These are phyloP conservation scores for Dermatophagoides farinae DNA, from an alignment of 1,140 invertebrate species.

Conservation along the genomic window DNA sequence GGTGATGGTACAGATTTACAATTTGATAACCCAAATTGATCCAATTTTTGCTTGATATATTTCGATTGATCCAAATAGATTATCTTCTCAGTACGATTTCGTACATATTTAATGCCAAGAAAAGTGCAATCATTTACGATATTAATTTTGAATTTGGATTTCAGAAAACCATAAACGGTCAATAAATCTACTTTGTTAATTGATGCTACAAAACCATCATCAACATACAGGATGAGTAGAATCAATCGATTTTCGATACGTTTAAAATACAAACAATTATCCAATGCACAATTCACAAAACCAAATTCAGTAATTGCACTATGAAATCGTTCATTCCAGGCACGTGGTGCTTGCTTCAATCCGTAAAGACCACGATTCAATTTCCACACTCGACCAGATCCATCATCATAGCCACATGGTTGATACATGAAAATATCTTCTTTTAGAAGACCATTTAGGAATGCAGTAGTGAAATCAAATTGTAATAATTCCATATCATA, in stretches of 20 bases:
- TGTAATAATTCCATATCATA: neutral
- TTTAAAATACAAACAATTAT: constrained; percentile 10
- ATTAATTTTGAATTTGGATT: no score
- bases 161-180: no score
- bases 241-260: neutral
- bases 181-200: no score
- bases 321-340: constrained; percentile 24
- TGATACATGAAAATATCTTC: constrained; percentile 27
- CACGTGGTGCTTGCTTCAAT: constrained; percentile 26
- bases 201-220: constrained; percentile 13
- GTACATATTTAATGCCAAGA: no score
- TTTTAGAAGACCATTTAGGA: constrained; percentile 26
- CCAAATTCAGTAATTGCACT: neutral
- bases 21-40: no score
- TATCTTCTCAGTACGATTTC: no score
- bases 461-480: constrained; percentile 25
- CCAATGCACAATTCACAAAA: neutral
- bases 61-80: no score
- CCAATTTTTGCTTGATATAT: no score
- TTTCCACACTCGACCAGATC: constrained; percentile 16
- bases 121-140: no score
- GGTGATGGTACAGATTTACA: no score
- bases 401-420: constrained; percentile 24
- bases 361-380: constrained; percentile 28
- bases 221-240: constrained; percentile 12